Evolutionary conservation across 2,113 vertebrate species (phyloP), one percentile per base, ranked within the genome.

Genomic region (Chloropsis cyanopogon): DNA sequence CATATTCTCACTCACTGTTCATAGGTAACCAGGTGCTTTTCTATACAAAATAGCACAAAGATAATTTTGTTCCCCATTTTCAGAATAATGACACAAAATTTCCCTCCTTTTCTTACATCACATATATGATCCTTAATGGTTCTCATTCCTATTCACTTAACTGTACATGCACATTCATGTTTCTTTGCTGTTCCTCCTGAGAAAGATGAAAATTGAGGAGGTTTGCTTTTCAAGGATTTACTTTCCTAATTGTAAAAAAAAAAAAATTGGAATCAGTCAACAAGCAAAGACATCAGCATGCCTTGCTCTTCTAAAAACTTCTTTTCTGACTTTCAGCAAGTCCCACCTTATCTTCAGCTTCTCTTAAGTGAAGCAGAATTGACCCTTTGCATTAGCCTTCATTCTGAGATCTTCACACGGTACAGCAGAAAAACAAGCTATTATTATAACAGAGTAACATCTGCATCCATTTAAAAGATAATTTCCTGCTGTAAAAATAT

Each of bases 401-500:
- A 70, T 81, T 94, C 79, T 70, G 60, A 75, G 86, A 81, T 52
- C 61, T 84, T 92, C 69, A 57, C 60, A 46, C 29, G 39, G 59
- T 82, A 46, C 71, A 92, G 63, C 60, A 92, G 66, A 92, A 94
- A 86, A 56, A 6, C n/a, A 88, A 68, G 25, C 90, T 94, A 88
- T 81, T 92, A 92, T 87, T 86, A 19, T 65, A 88, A 56, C 37
- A 66, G 60, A 79, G 46, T 82, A 94, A 95, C 97, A 97, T 96
- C 96, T 97, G 96, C 35, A 89, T 84, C 68, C 92, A 91, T 97
- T 97, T 97, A 96, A 96, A 97, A 92, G 33, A 93, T 80, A 78
- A 96, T 97, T 96, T 97, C 96, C 97, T 96, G 90, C 64, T 94
- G 76, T 66, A 77, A 94, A 97, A 97, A 93, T 92, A 90, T 77